Percentiles rank a stretch among this genome's conserved stretches.
Evolutionary conservation across 2,888 invertebrate genomes (phyloP).

Genomic region (Geophilus truncorum): DNA sequence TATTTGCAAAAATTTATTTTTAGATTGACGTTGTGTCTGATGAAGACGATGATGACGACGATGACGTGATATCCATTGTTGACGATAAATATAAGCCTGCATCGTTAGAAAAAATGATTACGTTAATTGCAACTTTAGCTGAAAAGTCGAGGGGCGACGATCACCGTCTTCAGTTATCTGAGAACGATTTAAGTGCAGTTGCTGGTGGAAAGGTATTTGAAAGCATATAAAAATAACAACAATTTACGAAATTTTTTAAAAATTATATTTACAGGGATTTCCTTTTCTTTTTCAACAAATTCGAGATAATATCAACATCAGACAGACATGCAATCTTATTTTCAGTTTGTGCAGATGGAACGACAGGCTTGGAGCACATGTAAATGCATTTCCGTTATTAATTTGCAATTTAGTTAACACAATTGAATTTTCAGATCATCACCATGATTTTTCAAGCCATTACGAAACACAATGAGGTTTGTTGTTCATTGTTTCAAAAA

Average conservation of each 20-base stretch:
- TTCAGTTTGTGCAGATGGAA: constrained; percentile 88
- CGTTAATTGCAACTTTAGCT: constrained; percentile 77
- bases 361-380: constrained; percentile 76
- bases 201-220: constrained; percentile 80
- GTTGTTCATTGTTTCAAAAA: constrained; percentile 44
- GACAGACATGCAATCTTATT: constrained; percentile 84
- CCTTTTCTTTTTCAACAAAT: constrained; percentile 93
- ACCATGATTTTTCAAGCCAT: constrained; percentile 87
- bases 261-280: constrained; percentile 60
- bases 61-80: constrained; percentile 56
- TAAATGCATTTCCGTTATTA: too few relatives aligned
- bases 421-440: too few relatives aligned
- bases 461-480: constrained; percentile 83
- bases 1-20: background rate
- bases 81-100: constrained; percentile 78
- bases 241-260: too few relatives aligned
- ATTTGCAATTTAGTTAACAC: too few relatives aligned
- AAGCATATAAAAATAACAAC: too few relatives aligned
- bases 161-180: constrained; percentile 64
- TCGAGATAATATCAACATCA: constrained; percentile 83
- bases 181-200: constrained; percentile 73
- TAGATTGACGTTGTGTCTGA: constrained; percentile 63
- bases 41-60: constrained; percentile 63
- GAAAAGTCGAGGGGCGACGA: constrained; percentile 78
- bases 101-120: constrained; percentile 92